Base-by-base conservation (phyloP, 2,113 vertebrate species). In the Melanocharis versteri region DNA sequence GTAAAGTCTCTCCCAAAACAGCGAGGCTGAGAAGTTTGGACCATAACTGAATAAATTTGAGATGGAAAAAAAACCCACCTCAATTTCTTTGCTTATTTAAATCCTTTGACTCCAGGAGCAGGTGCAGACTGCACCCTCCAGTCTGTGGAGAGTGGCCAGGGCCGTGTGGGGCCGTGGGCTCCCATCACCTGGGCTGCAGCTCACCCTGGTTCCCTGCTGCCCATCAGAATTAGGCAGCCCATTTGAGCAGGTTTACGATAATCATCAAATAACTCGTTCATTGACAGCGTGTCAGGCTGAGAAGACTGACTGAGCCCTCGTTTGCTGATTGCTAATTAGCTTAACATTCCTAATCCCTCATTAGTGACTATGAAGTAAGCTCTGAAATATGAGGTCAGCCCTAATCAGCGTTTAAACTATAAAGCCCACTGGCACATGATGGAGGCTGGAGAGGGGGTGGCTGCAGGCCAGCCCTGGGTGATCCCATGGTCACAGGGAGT, bases 341-440 rank as follows among this genome's bases (percentile, higher is more conserved):
- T 97, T 96, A 96, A 94, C 95, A 58, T 89, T 94, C 92, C 88
- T 97, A 95, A 97, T 96, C 96, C 96, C 96, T 96, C 95, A 95
- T 97, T 97, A 97, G 87, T 20, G 47, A 89, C 93, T 80, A 93
- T 89, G 93, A 95, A 94, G 96, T 95, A 96, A 96, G 90, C 96
- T 93, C 93, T 71, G 90, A 93, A 96, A 92, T 95, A 94, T 89
- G 90, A 96, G 96, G 95, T 95, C 93, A 92, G 93, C 90, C 86
- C 93, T 96, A 95, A 96, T 94, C 96, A 88, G 95, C 3, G 0
- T 92, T 95, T 92, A 94, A 92, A 94, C 89, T 56, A 88, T 69
- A 90, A 94, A 95, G 83, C 93, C 60, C 76, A 35, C 30, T 77
- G 92, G 92, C 94, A 93, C 40, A 56, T 83, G 91, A 93, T 58